Evolutionary conservation across 2,797 vertebrate genomes (phyloP).

Genomic region (Typhlichthys subterraneus): DNA sequence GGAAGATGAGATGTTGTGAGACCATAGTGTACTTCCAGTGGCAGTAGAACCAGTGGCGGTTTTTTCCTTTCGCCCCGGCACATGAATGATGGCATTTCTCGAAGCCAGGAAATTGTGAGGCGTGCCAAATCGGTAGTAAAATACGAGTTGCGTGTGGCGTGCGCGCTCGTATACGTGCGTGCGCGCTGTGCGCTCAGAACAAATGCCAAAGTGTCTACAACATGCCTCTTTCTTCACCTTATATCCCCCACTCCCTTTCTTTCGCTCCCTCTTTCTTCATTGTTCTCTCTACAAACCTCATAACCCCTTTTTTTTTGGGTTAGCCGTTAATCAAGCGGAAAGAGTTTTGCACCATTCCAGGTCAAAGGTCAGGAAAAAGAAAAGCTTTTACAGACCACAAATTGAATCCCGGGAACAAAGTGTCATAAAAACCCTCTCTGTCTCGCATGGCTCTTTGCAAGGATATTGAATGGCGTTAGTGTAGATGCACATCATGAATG

Average conservation of each 20-base stretch:
- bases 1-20: slow-evolving; percentile 48
- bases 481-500: not conserved
- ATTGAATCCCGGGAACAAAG: slow-evolving; percentile 25
- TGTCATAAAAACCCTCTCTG: not conserved
- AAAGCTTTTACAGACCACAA: slow-evolving; percentile 33
- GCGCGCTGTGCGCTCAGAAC: not conserved
- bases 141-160: slow-evolving; percentile 41
- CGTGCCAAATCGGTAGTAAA: slow-evolving; percentile 52
- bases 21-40: slow-evolving; percentile 22
- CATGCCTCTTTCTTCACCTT: not conserved
- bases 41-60: slow-evolving; percentile 32
- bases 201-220: slow-evolving; percentile 18
- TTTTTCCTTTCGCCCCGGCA: slow-evolving; percentile 27
- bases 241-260: slow-evolving; percentile 7
- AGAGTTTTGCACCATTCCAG: slow-evolving; percentile 31
- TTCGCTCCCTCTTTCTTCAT: slow-evolving; percentile 11
- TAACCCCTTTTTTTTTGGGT: slow-evolving; percentile 40
- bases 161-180: not conserved
- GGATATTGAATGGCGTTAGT: not conserved
- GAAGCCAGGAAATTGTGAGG: slow-evolving; percentile 45
- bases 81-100: slow-evolving; percentile 51
- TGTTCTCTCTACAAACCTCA: slow-evolving; percentile 25
- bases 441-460: not conserved
- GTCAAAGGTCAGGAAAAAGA: slow-evolving; percentile 57
- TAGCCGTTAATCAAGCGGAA: slow-evolving; percentile 30